Conservation (phyloP, 2,888 invertebrate genomes). For the Drosophila parthenogenetica region DNA sequence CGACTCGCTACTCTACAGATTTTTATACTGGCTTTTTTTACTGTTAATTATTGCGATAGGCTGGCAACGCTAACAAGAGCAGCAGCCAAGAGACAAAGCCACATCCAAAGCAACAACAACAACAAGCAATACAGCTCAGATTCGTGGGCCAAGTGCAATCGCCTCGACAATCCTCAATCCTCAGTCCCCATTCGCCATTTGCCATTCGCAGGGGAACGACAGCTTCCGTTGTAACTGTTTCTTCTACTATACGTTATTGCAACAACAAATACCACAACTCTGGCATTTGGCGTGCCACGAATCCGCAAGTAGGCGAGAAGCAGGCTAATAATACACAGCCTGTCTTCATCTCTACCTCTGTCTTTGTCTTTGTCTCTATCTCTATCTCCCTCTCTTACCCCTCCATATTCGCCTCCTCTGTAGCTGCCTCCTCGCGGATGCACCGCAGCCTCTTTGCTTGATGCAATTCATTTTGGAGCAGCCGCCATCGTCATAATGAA, state of each 20-base stretch:
- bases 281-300: slow-evolving; percentile 78
- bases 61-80: slow-evolving; percentile 55
- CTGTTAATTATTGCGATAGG: slow-evolving; percentile 79
- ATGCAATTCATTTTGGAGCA: slow-evolving; percentile 78
- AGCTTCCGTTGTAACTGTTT: slow-evolving; percentile 81
- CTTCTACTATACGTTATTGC: slow-evolving; percentile 77
- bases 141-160: slow-evolving; percentile 40
- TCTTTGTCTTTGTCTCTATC: background rate
- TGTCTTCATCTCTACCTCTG: background rate
- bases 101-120: slow-evolving; percentile 25
- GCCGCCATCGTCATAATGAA: slow-evolving; percentile 25
- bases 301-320: slow-evolving; percentile 79
- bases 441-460: slow-evolving; percentile 32
- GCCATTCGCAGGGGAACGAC: slow-evolving; percentile 70
- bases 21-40: slow-evolving; percentile 46
- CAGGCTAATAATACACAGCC: slow-evolving; percentile 80
- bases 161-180: slow-evolving; percentile 52
- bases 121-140: slow-evolving; percentile 15
- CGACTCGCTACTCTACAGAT: too few relatives aligned
- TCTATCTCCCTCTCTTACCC: too few relatives aligned
- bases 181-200: slow-evolving; percentile 31
- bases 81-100: slow-evolving; percentile 23
- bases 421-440: slow-evolving; percentile 56
- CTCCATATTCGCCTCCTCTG: background rate
- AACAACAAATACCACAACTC: slow-evolving; percentile 50